phyloP scores from a whole-genome alignment of 2,888 invertebrate species.

The Bhutanitis thaidina region DNA sequence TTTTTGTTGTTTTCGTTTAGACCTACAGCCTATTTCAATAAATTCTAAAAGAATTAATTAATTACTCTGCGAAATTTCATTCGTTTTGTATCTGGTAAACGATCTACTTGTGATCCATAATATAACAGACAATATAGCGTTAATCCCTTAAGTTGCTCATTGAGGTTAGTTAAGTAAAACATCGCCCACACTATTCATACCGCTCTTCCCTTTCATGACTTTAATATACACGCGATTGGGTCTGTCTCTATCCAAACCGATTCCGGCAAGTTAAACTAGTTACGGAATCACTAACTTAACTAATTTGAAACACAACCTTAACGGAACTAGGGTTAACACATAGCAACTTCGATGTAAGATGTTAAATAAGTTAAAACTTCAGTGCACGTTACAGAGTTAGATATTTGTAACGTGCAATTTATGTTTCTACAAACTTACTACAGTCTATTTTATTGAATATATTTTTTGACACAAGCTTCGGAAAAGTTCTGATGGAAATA shows the following conservation, averaged over 20 bases:
- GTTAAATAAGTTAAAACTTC: conserved; percentile 12
- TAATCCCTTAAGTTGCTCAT: not conserved
- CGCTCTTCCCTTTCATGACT: too few species aligned
- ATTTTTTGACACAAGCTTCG: too few species aligned
- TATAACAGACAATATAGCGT: not conserved
- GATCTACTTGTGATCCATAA: too few species aligned
- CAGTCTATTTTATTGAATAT: too few species aligned
- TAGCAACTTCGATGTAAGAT: conserved; percentile 10
- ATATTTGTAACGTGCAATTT: conserved; percentile 13
- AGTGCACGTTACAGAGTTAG: conserved; percentile 7
- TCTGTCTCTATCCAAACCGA: conserved; percentile 5
- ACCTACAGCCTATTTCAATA: too few species aligned
- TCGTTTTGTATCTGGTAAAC: too few species aligned
- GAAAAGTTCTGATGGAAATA: too few species aligned
- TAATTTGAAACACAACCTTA: conserved; percentile 17
- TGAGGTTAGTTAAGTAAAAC: too few species aligned
- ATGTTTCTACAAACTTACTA: not conserved
- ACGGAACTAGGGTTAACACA: conserved; percentile 16
- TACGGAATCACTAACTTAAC: conserved; percentile 12
- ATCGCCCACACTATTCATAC: too few species aligned
- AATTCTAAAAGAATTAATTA: too few species aligned
- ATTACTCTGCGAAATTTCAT: too few species aligned
- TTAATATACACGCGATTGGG: not conserved
- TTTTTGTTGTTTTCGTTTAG: too few species aligned
- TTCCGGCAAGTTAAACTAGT: not conserved